Base-by-base conservation (phyloP, 2,888 invertebrate species). In the Microchrysa polita region DNA sequence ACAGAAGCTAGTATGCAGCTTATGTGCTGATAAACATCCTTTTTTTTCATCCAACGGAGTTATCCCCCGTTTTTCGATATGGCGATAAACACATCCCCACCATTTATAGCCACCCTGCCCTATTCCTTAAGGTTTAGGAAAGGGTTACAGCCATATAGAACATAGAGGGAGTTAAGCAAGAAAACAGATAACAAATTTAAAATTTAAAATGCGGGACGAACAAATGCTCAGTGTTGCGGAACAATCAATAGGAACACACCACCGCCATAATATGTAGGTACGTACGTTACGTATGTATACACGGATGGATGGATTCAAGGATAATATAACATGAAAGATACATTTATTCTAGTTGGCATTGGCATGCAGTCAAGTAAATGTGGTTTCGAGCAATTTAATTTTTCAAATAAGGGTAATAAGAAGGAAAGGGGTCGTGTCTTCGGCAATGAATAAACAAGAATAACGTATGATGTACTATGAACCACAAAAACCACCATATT, bases 341-440 rank as follows among this genome's bases (percentile, higher is more conserved):
- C 27, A 34, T 34, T n/a, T n/a, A 34, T 34, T 34, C 4, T 34
- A 34, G n/a, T n/a, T n/a, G n/a, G n/a, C 7, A 34, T 55, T 23
- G 12, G 23, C n/a, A 23, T 34, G 4, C 5, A 27, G 52, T 34
- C 27, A 34, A 20, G 59, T 22, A 67, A 40, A 67, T 53, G 53
- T 27, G 67, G 67, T 67, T 67, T 52, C 52, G 67, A 53, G 27
- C 27, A 67, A 67, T 67, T 67, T 67, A 67, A 52, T 67, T 67
- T 67, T 53, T 61, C 61, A 20, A 67, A 67, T 61, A 23, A 40
- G 61, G 61, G 61, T 40, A 40, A 61, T 61, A 61, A 61, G 61
- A 27, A 22, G 12, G 23, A 59, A 57, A 59, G 27, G 23, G n/a
- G n/a, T 59, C 12, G 48, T n/a, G n/a, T n/a, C n/a, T 48, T 14